Percentiles rank a stretch among this genome's conserved stretches.
phyloP scores from a whole-genome alignment of 2,797 vertebrate genomes.

The Anisognathus igniventris region DNA sequence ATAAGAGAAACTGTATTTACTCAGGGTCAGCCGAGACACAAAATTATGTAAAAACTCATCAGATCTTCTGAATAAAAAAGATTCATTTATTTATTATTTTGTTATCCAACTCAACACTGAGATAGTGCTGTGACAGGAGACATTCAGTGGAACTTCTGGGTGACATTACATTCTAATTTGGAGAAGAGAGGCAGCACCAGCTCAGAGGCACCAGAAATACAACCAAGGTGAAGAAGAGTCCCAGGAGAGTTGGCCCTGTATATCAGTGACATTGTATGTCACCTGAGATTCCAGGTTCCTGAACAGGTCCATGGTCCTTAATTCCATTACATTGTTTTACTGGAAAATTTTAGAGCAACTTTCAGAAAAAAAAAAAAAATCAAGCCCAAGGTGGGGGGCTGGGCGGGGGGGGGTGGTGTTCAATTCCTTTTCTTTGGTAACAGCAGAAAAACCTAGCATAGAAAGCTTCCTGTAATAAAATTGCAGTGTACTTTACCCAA shows the following conservation, averaged over 20 bases:
- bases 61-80: background rate
- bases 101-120: background rate
- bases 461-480: background rate
- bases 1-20: background rate
- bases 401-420: background rate
- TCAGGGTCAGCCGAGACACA: background rate
- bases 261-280: rapidly evolving
- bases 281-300: background rate
- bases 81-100: background rate
- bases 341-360: background rate
- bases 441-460: background rate
- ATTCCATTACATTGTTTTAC: background rate
- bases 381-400: background rate
- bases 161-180: background rate
- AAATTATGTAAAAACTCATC: background rate
- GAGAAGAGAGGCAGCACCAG: background rate
- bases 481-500: background rate
- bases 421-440: background rate
- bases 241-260: rapidly evolving
- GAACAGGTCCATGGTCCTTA: background rate
- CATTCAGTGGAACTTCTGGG: background rate
- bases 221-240: background rate
- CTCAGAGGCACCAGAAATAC: background rate
- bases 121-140: background rate
- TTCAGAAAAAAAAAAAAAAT: background rate